These are phyloP conservation scores for Tanaodytes sp. DNA, from an alignment of 2,888 invertebrate species.

Conservation along the genomic window DNA sequence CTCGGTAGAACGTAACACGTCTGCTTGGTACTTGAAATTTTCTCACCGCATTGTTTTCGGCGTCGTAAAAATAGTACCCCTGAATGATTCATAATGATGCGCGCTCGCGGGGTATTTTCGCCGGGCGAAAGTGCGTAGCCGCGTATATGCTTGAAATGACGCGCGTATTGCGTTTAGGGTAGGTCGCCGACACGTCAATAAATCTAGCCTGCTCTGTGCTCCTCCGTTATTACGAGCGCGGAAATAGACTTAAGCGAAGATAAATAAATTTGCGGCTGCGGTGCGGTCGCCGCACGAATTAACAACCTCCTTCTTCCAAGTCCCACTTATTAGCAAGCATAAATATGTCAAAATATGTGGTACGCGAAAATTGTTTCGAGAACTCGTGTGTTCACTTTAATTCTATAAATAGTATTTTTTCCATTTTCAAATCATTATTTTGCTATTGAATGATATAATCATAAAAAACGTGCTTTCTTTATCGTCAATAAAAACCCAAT, in stretches of 20 bases:
- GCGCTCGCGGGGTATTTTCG: constrained; percentile 19
- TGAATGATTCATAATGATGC: constrained; percentile 21
- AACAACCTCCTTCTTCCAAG: constrained; percentile 13
- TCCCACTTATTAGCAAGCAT: too few relatives aligned
- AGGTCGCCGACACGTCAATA: constrained; percentile 58
- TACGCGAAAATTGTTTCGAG: too few relatives aligned
- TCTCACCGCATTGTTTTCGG: constrained; percentile 17
- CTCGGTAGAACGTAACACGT: too few relatives aligned
- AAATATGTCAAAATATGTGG: too few relatives aligned
- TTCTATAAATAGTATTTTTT: too few relatives aligned
- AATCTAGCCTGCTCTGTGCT: constrained; percentile 52
- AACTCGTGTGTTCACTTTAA: too few relatives aligned
- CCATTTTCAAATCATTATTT: too few relatives aligned
- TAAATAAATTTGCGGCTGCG: constrained; percentile 54
- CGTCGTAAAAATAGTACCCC: constrained; percentile 23
- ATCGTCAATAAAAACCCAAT: constrained; percentile 33
- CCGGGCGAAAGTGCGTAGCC: constrained; percentile 4
- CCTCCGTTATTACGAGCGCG: constrained; percentile 56
- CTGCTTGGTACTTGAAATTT: not conserved
- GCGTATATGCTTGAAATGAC: constrained; percentile 28
- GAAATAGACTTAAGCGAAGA: constrained; percentile 56
- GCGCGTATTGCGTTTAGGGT: constrained; percentile 47
- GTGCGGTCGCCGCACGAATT: constrained; percentile 43
- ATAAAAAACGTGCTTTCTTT: too few relatives aligned
- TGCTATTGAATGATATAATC: too few relatives aligned